Conservation (phyloP, 2,113 vertebrate genomes). For the Talpa occidentalis region DNA sequence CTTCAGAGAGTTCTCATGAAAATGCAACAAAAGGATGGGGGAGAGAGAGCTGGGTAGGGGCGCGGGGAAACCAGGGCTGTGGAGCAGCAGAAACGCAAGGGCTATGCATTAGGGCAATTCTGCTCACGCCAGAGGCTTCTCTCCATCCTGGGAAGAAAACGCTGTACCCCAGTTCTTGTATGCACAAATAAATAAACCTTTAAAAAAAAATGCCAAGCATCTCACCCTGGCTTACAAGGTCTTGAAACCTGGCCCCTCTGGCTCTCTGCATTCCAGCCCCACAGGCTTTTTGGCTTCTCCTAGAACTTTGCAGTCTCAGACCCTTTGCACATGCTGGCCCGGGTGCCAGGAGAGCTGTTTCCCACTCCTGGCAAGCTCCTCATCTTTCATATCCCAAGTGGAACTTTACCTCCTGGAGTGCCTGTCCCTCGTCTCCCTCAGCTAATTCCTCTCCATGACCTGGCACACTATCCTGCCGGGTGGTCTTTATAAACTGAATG, state of each 20-base stretch:
- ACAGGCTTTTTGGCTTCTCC: not conserved
- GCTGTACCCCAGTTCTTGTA: too few relatives aligned
- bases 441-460: not conserved
- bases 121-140: not conserved
- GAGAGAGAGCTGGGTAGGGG: fast-evolving
- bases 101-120: not conserved
- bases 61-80: fast-evolving
- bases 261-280: not conserved
- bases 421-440: not conserved
- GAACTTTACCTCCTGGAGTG: not conserved
- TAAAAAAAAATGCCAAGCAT: not conserved
- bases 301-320: not conserved
- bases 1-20: not conserved
- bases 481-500: not conserved
- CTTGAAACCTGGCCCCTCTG: not conserved
- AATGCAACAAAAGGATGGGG: not conserved
- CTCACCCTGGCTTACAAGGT: not conserved
- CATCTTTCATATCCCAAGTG: not conserved
- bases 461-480: not conserved
- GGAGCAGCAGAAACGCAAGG: not conserved
- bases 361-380: not conserved
- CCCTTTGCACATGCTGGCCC: not conserved
- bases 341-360: not conserved
- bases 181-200: too few relatives aligned
- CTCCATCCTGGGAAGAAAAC: not conserved